Evolutionary conservation across 2,797 vertebrate species (phyloP).

Genomic region (Rhinophrynus dorsalis): DNA sequence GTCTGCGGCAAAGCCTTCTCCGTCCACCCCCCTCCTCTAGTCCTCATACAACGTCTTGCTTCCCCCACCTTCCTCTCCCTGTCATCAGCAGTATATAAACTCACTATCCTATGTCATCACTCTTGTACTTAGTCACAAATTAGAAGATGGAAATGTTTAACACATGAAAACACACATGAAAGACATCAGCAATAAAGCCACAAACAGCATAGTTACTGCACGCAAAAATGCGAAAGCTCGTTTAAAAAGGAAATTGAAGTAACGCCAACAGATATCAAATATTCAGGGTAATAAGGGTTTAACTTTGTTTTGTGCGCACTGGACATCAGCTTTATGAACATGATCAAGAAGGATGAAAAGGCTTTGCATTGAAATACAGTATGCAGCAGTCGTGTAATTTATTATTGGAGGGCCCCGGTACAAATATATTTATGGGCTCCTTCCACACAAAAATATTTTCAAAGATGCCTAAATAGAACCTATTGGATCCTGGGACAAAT

Average conservation of each 20-base stretch:
- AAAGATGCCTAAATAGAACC: no score
- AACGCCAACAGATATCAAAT: neutral
- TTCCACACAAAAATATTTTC: no score
- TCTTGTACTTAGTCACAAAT: slow-evolving; percentile 26
- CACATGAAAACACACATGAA: slow-evolving; percentile 37
- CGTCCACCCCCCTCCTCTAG: neutral
- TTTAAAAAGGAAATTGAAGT: neutral
- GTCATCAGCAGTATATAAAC: slow-evolving; percentile 30
- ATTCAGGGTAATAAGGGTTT: no score
- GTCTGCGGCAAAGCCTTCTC: neutral
- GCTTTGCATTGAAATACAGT: no score
- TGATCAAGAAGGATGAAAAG: no score
- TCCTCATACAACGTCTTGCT: neutral
- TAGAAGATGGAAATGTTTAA: slow-evolving; percentile 36
- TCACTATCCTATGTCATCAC: slow-evolving; percentile 29
- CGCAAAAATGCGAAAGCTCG: neutral
- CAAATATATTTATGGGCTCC: no score
- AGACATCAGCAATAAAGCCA: slow-evolving; percentile 20
- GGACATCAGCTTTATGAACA: no score
- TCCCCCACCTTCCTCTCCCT: neutral
- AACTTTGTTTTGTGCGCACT: no score
- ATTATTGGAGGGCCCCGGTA: no score
- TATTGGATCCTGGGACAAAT: no score
- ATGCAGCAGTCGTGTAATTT: no score
- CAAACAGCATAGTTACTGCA: slow-evolving; percentile 5